Evolutionary conservation across 2,797 vertebrate genomes (phyloP).

Genomic region (Acanthornis magna): DNA sequence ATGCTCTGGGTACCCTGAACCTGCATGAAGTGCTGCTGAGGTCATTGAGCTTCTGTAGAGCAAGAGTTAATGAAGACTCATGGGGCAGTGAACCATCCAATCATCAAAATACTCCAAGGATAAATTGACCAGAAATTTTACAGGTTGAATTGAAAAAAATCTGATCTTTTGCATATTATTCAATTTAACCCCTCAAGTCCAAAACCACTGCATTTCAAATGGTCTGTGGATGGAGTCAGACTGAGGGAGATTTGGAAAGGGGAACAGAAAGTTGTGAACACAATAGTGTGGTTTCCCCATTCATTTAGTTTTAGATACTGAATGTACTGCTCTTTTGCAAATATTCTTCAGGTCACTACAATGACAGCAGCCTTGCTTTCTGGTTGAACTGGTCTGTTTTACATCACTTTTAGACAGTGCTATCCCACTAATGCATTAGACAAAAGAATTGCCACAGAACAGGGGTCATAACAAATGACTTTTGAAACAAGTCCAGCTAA

Average conservation of each 20-base stretch:
- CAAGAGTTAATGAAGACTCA: neutral
- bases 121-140: neutral
- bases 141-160: neutral
- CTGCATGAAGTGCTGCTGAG: neutral
- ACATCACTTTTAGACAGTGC: neutral
- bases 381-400: conserved; percentile 1
- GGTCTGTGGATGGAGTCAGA: neutral
- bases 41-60: neutral
- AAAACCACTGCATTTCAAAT: neutral
- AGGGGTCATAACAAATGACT: neutral
- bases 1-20: neutral
- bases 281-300: neutral
- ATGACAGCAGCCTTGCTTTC: neutral
- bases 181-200: neutral
- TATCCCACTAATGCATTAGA: neutral
- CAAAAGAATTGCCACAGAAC: conserved; percentile 29
- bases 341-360: neutral
- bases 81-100: neutral
- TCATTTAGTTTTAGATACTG: neutral
- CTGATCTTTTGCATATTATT: neutral
- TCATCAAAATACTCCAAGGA: neutral
- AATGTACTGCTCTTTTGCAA: neutral
- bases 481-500: conserved; percentile 32
- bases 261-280: neutral
- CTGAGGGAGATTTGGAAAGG: neutral